These are phyloP conservation scores for Lamprologus speciosus DNA, from an alignment of 2,113 vertebrate species.

Conservation along the genomic window DNA sequence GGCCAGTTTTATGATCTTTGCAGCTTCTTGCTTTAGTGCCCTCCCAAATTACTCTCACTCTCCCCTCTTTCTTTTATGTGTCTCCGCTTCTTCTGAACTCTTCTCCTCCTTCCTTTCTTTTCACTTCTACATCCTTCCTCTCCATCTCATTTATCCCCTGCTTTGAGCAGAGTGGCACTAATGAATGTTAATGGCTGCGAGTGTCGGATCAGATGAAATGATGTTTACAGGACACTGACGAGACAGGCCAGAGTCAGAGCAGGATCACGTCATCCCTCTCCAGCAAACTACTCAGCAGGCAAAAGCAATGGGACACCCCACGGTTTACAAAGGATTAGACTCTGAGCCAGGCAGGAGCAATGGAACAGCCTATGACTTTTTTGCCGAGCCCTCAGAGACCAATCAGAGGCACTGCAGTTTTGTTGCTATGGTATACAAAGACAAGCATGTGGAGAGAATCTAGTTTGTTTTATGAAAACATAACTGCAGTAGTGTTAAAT, in stretches of 20 bases:
- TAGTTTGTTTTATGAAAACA: slow-evolving; percentile 17
- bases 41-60: slow-evolving; percentile 14
- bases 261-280: slow-evolving; percentile 12
- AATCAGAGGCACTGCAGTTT: slow-evolving; percentile 49
- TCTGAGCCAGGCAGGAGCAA: slow-evolving; percentile 30
- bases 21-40: neutral
- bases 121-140: neutral
- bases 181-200: slow-evolving; percentile 54
- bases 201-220: slow-evolving; percentile 48
- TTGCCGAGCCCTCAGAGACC: slow-evolving; percentile 31
- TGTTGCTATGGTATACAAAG: slow-evolving; percentile 62
- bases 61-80: slow-evolving; percentile 21
- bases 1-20: neutral
- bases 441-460: slow-evolving; percentile 44
- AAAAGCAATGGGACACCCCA: slow-evolving; percentile 19
- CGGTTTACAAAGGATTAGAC: slow-evolving; percentile 25
- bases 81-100: slow-evolving; percentile 25
- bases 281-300: slow-evolving; percentile 11
- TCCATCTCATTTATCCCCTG: slow-evolving; percentile 19
- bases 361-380: neutral
- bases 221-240: slow-evolving; percentile 43
- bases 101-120: slow-evolving; percentile 15
- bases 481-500: slow-evolving; percentile 3
- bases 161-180: slow-evolving; percentile 30
- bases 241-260: slow-evolving; percentile 24